phyloP scores from a whole-genome alignment of 37 sponge, comb jelly and placozoan genomes.

The Petrosia ficiformis region DNA sequence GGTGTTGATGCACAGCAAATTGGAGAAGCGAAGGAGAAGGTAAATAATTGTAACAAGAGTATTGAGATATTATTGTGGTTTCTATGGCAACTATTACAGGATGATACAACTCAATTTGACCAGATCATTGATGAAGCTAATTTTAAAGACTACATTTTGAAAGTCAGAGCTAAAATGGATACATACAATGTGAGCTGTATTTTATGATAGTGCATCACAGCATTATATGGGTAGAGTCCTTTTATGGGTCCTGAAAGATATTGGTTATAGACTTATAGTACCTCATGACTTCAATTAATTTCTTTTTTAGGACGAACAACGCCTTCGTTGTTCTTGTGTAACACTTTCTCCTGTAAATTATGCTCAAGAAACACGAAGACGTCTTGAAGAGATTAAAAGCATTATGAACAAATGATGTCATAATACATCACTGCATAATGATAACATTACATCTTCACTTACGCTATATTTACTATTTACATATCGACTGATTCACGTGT shows the following conservation, averaged over 20 bases:
- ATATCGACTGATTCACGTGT: too few relatives aligned
- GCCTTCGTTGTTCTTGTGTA: slow-evolving; percentile 64
- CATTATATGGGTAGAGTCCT: slow-evolving; percentile 1
- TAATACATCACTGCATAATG: too few relatives aligned
- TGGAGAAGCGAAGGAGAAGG: slow-evolving; percentile 73
- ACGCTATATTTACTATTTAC: too few relatives aligned
- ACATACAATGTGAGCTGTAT: slow-evolving; percentile 69
- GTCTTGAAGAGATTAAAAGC: slow-evolving; percentile 59
- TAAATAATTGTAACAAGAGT: background rate
- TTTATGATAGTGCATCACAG: too few relatives aligned
- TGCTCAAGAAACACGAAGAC: slow-evolving; percentile 53
- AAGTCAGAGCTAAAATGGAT: slow-evolving; percentile 84
- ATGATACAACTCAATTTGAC: slow-evolving; percentile 69
- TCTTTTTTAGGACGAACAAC: slow-evolving; percentile 68
- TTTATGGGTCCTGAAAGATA: too few relatives aligned
- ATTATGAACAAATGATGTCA: too few relatives aligned
- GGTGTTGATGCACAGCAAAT: slow-evolving; percentile 54
- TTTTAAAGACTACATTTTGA: slow-evolving; percentile 66
- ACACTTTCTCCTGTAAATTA: slow-evolving; percentile 46
- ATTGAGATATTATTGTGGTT: background rate
- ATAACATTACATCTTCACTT: too few relatives aligned
- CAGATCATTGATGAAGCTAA: slow-evolving; percentile 55
- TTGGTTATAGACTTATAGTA: too few relatives aligned
- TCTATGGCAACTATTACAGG: slow-evolving; percentile 2
- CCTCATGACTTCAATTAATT: background rate